phyloP scores from a whole-genome alignment of 2,888 invertebrate species.

The Strigamia transsilvanica region DNA sequence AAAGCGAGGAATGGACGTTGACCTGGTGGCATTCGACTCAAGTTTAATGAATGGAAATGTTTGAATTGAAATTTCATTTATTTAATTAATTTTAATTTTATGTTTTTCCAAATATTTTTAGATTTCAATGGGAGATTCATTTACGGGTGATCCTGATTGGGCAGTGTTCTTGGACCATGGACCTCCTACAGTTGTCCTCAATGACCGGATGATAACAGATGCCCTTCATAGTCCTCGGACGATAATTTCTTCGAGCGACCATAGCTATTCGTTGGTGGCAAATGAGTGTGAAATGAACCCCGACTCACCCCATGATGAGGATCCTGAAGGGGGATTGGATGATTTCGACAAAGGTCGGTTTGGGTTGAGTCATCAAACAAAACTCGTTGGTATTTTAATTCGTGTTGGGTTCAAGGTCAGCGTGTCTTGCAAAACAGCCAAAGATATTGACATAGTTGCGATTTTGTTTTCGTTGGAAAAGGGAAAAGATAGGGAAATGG shows the following conservation, averaged over 20 bases:
- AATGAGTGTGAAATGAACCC: conserved; percentile 59
- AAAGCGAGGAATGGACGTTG: not conserved
- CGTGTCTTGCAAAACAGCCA: not conserved
- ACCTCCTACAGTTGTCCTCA: conserved; percentile 69
- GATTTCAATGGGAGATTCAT: conserved; percentile 54
- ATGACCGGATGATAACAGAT: conserved; percentile 89
- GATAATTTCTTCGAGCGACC: conserved; percentile 80
- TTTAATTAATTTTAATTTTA: not conserved
- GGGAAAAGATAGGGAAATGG: not conserved
- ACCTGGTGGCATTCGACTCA: not conserved
- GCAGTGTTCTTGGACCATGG: conserved; percentile 63
- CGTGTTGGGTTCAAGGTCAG: conserved; percentile 18
- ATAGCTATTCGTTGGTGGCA: conserved; percentile 79
- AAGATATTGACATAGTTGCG: not conserved
- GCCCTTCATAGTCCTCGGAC: conserved; percentile 78
- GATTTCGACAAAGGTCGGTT: conserved; percentile 35
- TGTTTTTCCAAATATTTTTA: not conserved
- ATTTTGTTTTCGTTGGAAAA: not conserved
- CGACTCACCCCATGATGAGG: conserved; percentile 44
- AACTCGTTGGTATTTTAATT: conserved; percentile 28
- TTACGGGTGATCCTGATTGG: conserved; percentile 62
- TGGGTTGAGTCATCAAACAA: conserved; percentile 24
- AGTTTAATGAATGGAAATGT: not conserved
- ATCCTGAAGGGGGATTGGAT: not conserved
- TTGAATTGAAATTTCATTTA: conserved; percentile 5